These are phyloP conservation scores for Megathymus violae DNA, from an alignment of 1,140 invertebrate genomes.

Conservation along the genomic window DNA sequence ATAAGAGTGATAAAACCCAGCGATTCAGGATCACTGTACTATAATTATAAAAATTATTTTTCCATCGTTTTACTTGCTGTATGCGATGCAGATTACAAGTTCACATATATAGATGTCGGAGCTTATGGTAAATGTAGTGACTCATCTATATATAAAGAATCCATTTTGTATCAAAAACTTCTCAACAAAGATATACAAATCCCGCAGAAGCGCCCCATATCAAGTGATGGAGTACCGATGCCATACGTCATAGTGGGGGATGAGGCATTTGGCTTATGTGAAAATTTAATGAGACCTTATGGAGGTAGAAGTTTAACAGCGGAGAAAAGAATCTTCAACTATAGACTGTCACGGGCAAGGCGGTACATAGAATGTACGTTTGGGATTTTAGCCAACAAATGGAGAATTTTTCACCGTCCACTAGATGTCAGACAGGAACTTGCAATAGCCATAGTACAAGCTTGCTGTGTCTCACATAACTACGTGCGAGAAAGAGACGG, in stretches of 20 bases:
- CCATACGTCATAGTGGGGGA: conserved; percentile 37
- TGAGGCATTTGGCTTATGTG: conserved; percentile 40
- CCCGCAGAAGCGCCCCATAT: conserved; percentile 33
- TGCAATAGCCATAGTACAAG: conserved; percentile 41
- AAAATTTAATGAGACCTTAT: conserved; percentile 39
- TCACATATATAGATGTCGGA: conserved; percentile 35
- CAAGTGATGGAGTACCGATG: conserved; percentile 36
- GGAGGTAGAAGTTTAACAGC: conserved; percentile 40
- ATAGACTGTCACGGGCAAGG: too few species aligned
- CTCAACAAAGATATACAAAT: conserved; percentile 37
- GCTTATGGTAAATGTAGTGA: conserved; percentile 28
- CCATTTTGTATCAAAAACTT: conserved; percentile 38
- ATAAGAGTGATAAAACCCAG: conserved; percentile 26
- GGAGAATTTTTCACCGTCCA: conserved; percentile 63
- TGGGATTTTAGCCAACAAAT: conserved; percentile 73
- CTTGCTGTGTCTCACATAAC: conserved; percentile 39
- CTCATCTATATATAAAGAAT: conserved; percentile 39
- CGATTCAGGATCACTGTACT: conserved; percentile 28
- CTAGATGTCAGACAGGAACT: conserved; percentile 46
- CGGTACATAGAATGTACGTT: conserved; percentile 53
- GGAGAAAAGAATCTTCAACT: conserved; percentile 77
- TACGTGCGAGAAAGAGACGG: too few species aligned
- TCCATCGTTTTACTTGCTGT: conserved; percentile 35
- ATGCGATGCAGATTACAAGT: conserved; percentile 34
- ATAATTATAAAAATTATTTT: conserved; percentile 39